Evolutionary conservation across 1,140 invertebrate genomes (phyloP), one percentile per base, ranked within the genome.

Genomic region (Solenopsis invicta): DNA sequence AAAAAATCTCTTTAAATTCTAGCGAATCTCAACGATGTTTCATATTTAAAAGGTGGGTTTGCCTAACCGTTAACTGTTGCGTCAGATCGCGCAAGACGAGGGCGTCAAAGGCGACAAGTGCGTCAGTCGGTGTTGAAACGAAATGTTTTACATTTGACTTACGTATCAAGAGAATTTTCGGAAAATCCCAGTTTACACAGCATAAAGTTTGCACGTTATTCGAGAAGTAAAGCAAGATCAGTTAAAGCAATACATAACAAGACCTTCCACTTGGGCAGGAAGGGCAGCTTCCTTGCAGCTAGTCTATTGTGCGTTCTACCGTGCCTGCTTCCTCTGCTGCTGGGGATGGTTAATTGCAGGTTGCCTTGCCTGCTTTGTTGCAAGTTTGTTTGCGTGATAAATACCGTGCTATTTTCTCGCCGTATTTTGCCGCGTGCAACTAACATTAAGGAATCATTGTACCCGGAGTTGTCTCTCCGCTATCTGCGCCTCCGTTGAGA

Each of bases 361-460:
- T 48, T 75, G 80, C 18, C 69, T 59, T 24, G 67, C 6, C 71
- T 34, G 54, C 69, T 48, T 74, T 62, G 80, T 74, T 82, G 66
- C 24, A 29, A 48, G 66, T 54, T 45, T 41, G 37, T 59, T 71
- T 52, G 21, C 21, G 3, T 82, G 80, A 84, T 84, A 75, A 84
- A 84, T 61, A 75, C 54, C 69, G 24, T 50, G 54, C 21, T 62
- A 75, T 84, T 84, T 84, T 61, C 80, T 24, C 37, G 24, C 18
- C 69, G 41, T 54, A 48, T 24, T 74, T 82, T 10, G 78, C 21
- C 41, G 80, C 67, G 21, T 61, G 80, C 67, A 45, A 74, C 21
- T 10, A 74, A 41, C 52, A 37, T 61, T 48, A 82, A 74, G 54
- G 69, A 37, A 84, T 84, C 54, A 29, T 59, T 74, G 52, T 45